phyloP scores from a whole-genome alignment of 2,888 invertebrate genomes.

The Schizotus pectinicornis region DNA sequence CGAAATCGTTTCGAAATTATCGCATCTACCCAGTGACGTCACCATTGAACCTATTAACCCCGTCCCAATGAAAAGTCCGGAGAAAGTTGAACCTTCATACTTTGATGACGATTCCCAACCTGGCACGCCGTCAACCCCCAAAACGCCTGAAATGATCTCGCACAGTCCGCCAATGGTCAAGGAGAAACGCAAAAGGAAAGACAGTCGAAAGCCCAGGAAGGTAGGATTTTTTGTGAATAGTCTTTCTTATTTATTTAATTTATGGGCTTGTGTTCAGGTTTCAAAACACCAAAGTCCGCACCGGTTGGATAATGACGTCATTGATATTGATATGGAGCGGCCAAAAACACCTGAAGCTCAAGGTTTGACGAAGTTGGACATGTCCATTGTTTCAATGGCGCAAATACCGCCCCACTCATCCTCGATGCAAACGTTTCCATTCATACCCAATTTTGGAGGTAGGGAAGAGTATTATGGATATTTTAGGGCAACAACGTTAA shows the following conservation, averaged over 20 bases:
- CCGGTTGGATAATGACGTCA: conserved; percentile 40
- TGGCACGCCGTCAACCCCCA: conserved; percentile 63
- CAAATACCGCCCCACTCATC: conserved; percentile 29
- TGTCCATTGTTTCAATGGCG: conserved; percentile 29
- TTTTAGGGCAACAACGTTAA: background rate
- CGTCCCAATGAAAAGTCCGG: conserved; percentile 47
- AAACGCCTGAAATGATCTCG: conserved; percentile 65
- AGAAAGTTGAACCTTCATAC: conserved; percentile 53
- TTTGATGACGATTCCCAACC: conserved; percentile 63
- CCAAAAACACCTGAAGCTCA: conserved; percentile 56
- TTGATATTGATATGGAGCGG: conserved; percentile 51
- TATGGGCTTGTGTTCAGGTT: conserved; percentile 18
- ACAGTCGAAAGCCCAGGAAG: conserved; percentile 57
- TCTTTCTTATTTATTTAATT: background rate
- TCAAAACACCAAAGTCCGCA: conserved; percentile 41
- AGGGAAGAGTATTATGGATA: conserved; percentile 5
- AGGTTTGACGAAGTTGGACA: conserved; percentile 34
- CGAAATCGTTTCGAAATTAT: conserved; percentile 47
- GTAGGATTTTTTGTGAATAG: conserved; percentile 19
- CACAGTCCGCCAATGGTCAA: conserved; percentile 67
- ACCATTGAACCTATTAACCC: conserved; percentile 62
- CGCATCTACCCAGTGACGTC: conserved; percentile 59
- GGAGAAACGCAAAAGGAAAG: conserved; percentile 63
- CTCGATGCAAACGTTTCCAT: conserved; percentile 54
- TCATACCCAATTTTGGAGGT: conserved; percentile 61